Evolutionary conservation across 2,113 vertebrate genomes (phyloP).

Genomic region (Haemorhous mexicanus): DNA sequence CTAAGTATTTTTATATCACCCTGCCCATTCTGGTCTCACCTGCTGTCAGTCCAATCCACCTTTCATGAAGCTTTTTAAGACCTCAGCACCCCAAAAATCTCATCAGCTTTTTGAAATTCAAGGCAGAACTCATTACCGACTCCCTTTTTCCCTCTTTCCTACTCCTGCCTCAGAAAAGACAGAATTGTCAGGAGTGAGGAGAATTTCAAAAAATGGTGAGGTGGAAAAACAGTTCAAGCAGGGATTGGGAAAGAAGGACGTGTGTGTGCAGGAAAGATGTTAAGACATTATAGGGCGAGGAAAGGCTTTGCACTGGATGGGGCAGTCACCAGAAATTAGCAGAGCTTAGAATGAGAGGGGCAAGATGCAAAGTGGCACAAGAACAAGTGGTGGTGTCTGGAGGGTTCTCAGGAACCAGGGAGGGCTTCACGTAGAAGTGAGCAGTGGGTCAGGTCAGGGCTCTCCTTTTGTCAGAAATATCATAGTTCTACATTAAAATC

Average conservation of each 20-base stretch:
- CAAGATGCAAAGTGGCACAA: not conserved
- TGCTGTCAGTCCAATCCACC: not conserved
- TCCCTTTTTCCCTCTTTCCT: not conserved
- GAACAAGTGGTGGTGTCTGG: not conserved
- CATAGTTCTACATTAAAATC: constrained; percentile 69
- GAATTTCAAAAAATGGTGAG: not conserved
- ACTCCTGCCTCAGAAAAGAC: not conserved
- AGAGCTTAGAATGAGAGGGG: not conserved
- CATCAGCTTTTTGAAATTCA: not conserved
- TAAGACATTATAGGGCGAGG: not conserved
- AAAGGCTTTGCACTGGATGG: not conserved
- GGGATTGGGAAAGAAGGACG: not conserved
- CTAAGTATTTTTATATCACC: not conserved
- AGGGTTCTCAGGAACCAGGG: not conserved
- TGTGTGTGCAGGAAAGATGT: not conserved
- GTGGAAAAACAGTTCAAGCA: not conserved
- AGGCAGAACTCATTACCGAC: not conserved
- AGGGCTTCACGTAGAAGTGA: not conserved
- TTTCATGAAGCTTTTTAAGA: not conserved
- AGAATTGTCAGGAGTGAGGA: not conserved
- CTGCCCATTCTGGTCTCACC: not conserved
- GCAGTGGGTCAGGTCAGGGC: not conserved
- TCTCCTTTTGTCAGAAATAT: constrained; percentile 30
- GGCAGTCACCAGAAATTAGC: not conserved
- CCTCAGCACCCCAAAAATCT: not conserved